These are phyloP conservation scores for Bujurquina vittata DNA, from an alignment of 2,113 vertebrate genomes.

Conservation along the genomic window DNA sequence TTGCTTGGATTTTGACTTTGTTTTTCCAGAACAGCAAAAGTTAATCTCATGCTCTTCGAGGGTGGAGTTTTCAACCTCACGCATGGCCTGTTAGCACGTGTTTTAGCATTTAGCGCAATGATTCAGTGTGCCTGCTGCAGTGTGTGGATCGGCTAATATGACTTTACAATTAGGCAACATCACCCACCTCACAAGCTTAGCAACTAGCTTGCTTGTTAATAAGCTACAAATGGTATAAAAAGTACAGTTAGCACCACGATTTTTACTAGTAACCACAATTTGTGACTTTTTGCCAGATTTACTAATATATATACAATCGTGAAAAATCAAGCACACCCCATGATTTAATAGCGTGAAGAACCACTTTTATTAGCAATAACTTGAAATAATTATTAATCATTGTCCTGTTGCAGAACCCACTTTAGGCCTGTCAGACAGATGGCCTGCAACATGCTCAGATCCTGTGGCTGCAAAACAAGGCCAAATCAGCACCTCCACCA, in stretches of 20 bases:
- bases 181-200: background rate
- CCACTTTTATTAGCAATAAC: background rate
- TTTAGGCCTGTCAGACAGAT: too few relatives aligned
- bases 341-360: background rate
- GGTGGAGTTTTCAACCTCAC: too few relatives aligned
- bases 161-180: background rate
- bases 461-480: too few relatives aligned
- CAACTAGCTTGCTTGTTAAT: background rate
- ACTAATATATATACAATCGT: background rate
- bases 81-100: background rate
- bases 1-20: background rate
- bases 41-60: too few relatives aligned
- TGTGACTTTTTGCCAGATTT: background rate
- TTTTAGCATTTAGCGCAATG: background rate
- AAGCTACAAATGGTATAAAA: background rate
- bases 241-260: background rate
- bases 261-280: background rate
- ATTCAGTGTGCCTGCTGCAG: background rate
- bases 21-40: background rate
- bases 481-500: too few relatives aligned
- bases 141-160: background rate
- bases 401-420: too few relatives aligned
- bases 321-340: background rate
- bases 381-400: background rate
- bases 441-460: too few relatives aligned